Percentiles rank a stretch among this genome's conserved stretches.
These are phyloP conservation scores for Drosophila paulistorum DNA, from an alignment of 1,140 invertebrate genomes.

Conservation along the genomic window DNA sequence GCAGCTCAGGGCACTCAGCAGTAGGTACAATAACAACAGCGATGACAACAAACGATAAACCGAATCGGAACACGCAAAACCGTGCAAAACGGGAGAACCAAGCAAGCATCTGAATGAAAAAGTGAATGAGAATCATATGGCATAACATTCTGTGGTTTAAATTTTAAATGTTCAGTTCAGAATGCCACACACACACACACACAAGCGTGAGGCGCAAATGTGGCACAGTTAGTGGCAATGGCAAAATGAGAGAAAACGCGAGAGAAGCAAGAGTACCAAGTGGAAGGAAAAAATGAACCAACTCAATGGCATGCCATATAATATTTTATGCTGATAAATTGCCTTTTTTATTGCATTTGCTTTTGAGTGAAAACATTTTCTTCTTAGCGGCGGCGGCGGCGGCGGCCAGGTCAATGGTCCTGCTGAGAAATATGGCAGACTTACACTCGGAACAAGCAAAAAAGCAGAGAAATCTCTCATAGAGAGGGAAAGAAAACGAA, in stretches of 20 bases:
- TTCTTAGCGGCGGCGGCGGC: conserved; percentile 34
- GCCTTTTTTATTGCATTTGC: conserved; percentile 80
- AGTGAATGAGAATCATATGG: conserved; percentile 16
- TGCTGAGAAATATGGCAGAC: conserved; percentile 60
- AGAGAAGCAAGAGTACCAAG: not conserved
- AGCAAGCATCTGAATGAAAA: not conserved
- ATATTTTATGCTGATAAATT: conserved; percentile 82
- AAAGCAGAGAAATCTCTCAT: not conserved
- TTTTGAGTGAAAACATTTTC: conserved; percentile 82
- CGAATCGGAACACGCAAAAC: conserved; percentile 26
- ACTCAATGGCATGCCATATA: conserved; percentile 81
- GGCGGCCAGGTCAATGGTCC: conserved; percentile 68
- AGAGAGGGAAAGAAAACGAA: conserved; percentile 38
- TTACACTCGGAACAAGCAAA: conserved; percentile 23
- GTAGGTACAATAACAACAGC: conserved; percentile 4
- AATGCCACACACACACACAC: not conserved
- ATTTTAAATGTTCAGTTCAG: conserved; percentile 55
- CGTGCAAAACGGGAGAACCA: not conserved
- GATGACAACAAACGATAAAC: conserved; percentile 4
- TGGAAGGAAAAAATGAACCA: conserved; percentile 63
- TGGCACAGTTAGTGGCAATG: conserved; percentile 38
- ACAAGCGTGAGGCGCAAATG: conserved; percentile 56
- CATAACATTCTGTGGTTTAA: conserved; percentile 59
- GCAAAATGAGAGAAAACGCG: conserved; percentile 6
- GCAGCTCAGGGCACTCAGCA: conserved; percentile 34